A percentile compares a stretch with the other conserved stretches of the same genome.
Evolutionary conservation across 2,797 vertebrate genomes (phyloP).

Genomic region (Hemitrygon akajei): DNA sequence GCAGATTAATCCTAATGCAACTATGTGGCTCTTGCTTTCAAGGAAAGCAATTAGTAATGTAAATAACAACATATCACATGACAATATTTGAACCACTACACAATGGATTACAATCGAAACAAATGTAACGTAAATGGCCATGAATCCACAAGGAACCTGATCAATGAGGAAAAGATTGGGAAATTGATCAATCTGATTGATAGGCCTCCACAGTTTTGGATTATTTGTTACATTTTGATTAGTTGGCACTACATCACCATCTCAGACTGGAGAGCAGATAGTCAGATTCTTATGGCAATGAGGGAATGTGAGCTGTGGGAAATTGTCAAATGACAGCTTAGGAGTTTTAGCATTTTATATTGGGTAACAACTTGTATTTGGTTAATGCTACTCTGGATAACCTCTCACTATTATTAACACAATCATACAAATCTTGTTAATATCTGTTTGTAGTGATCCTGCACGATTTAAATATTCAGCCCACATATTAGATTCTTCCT

Average conservation of each 20-base stretch:
- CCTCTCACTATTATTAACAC: neutral
- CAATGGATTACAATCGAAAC: conserved; percentile 8
- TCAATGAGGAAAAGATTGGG: neutral
- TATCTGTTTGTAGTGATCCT: neutral
- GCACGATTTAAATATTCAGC: neutral
- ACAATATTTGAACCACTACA: neutral
- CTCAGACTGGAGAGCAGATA: neutral
- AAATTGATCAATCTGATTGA: neutral
- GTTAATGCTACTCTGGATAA: neutral
- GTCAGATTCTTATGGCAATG: neutral
- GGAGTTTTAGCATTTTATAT: neutral
- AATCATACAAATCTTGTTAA: neutral
- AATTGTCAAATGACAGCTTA: neutral
- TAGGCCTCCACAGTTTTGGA: neutral
- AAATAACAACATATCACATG: neutral
- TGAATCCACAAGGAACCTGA: neutral
- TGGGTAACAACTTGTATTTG: neutral
- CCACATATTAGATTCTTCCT: neutral
- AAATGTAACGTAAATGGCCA: neutral
- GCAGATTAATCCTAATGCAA: neutral
- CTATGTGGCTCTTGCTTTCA: neutral
- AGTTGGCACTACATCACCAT: neutral
- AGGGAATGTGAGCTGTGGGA: neutral
- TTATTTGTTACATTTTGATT: neutral
- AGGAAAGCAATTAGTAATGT: conserved; percentile 4